These are phyloP conservation scores for Brachirus orientalis DNA, from an alignment of 2,113 vertebrate genomes.

Conservation along the genomic window DNA sequence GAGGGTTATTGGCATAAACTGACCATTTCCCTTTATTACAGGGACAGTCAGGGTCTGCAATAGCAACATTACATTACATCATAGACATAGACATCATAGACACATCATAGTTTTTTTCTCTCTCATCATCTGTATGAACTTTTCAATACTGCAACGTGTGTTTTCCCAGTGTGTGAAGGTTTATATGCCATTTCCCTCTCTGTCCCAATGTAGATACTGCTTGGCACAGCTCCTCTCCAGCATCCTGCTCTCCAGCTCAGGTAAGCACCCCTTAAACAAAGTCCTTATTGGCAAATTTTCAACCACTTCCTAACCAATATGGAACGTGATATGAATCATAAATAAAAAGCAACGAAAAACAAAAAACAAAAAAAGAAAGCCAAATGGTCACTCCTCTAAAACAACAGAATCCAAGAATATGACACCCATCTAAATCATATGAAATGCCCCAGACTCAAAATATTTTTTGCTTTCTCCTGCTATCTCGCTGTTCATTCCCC, in stretches of 20 bases:
- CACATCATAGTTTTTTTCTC: slow-evolving; percentile 5
- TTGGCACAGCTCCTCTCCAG: slow-evolving; percentile 8
- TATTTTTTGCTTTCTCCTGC: slow-evolving; percentile 10
- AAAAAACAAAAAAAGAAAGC: slow-evolving; percentile 3
- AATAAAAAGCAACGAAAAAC: not conserved
- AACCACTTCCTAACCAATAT: slow-evolving; percentile 21
- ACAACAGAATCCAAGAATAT: slow-evolving; percentile 38
- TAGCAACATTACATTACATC: not conserved
- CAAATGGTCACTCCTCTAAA: slow-evolving; percentile 12
- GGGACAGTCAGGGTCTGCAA: not conserved
- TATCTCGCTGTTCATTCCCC: slow-evolving; percentile 26
- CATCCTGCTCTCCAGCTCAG: slow-evolving; percentile 24
- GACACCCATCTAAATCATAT: slow-evolving; percentile 33
- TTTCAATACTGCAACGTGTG: slow-evolving; percentile 7
- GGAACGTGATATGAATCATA: slow-evolving; percentile 32
- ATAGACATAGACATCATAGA: too few relatives aligned
- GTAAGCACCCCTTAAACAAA: slow-evolving; percentile 32
- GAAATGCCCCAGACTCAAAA: slow-evolving; percentile 46
- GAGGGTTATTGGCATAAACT: slow-evolving; percentile 3
- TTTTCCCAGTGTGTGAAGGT: slow-evolving; percentile 17
- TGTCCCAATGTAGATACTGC: slow-evolving; percentile 15
- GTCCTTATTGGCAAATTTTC: slow-evolving; percentile 24
- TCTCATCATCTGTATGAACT: slow-evolving; percentile 16
- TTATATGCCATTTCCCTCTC: slow-evolving; percentile 17
- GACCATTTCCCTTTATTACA: slow-evolving; percentile 31